Percentiles rank a stretch among this genome's conserved stretches.
Evolutionary conservation across 92 coral and sea anemone species (phyloP).

Genomic region (Epizoanthus scotinus): DNA sequence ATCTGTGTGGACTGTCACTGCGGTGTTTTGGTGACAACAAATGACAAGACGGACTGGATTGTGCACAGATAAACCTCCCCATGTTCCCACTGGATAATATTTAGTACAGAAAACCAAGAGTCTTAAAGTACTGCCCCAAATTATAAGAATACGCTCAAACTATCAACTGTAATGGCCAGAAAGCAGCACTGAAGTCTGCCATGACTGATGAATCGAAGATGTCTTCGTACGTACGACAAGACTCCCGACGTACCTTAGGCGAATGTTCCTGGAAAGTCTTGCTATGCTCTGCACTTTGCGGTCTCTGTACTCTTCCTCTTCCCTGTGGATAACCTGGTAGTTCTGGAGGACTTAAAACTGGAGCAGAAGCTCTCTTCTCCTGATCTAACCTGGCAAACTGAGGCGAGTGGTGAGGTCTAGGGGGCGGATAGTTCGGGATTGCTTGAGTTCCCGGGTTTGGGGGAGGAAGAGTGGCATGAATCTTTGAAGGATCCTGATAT

Average conservation of each 20-base stretch:
- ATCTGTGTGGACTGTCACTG: not conserved
- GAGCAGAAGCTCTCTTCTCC: slow-evolving; percentile 52
- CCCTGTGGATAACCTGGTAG: slow-evolving; percentile 33
- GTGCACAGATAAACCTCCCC: not conserved
- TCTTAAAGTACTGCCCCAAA: not conserved
- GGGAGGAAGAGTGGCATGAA: slow-evolving; percentile 78
- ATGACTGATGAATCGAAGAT: not conserved
- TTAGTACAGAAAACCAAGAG: not conserved
- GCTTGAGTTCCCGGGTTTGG: slow-evolving; percentile 47
- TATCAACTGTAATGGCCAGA: not conserved
- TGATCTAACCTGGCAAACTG: slow-evolving; percentile 57
- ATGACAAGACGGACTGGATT: not conserved
- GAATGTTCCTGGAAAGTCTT: slow-evolving; percentile 1
- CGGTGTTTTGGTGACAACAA: slow-evolving; percentile 9
- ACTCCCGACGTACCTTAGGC: not conserved
- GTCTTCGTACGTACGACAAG: not conserved
- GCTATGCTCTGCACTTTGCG: slow-evolving; percentile 37
- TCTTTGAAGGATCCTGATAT: slow-evolving; percentile 79
- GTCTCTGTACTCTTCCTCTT: slow-evolving; percentile 25
- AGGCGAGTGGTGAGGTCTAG: slow-evolving; percentile 94
- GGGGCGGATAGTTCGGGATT: slow-evolving; percentile 98
- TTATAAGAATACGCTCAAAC: not conserved
- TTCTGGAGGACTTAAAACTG: slow-evolving; percentile 31
- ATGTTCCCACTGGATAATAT: not conserved
- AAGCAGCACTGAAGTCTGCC: not conserved